Evolutionary conservation across 2,113 vertebrate genomes (phyloP).

Genomic region (Podarcis cretensis): DNA sequence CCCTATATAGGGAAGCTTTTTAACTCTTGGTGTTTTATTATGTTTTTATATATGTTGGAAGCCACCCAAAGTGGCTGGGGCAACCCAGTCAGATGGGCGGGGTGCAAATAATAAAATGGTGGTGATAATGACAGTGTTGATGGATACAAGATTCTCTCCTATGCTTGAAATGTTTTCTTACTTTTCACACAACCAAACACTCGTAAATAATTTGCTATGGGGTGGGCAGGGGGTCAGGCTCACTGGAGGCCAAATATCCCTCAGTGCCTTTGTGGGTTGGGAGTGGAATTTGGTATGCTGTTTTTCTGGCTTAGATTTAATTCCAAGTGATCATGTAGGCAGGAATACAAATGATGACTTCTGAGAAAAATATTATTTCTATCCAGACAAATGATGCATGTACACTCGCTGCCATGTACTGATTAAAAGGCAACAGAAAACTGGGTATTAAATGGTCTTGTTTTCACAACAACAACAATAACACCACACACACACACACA

Average conservation of each 20-base stretch:
- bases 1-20: too few relatives aligned
- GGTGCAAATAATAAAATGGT: too few relatives aligned
- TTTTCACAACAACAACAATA: background rate
- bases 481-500: too few relatives aligned
- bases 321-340: too few relatives aligned
- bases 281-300: background rate
- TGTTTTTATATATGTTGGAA: too few relatives aligned
- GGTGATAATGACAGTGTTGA: too few relatives aligned
- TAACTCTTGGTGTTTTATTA: too few relatives aligned
- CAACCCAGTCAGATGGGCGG: too few relatives aligned
- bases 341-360: too few relatives aligned
- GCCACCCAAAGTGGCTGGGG: too few relatives aligned
- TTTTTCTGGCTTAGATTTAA: background rate
- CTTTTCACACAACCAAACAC: slow-evolving; percentile 14
- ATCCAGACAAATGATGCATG: too few relatives aligned
- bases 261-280: background rate
- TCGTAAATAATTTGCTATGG: background rate
- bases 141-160: background rate
- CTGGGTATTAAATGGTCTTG: background rate
- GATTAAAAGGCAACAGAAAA: background rate
- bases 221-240: background rate
- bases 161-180: slow-evolving; percentile 12
- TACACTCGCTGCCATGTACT: background rate
- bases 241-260: background rate
- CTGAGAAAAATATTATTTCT: too few relatives aligned